Evolutionary conservation across 2,113 vertebrate genomes (phyloP), one percentile per base, ranked within the genome.

Genomic region (Rhinopomastus cyanomelas): DNA sequence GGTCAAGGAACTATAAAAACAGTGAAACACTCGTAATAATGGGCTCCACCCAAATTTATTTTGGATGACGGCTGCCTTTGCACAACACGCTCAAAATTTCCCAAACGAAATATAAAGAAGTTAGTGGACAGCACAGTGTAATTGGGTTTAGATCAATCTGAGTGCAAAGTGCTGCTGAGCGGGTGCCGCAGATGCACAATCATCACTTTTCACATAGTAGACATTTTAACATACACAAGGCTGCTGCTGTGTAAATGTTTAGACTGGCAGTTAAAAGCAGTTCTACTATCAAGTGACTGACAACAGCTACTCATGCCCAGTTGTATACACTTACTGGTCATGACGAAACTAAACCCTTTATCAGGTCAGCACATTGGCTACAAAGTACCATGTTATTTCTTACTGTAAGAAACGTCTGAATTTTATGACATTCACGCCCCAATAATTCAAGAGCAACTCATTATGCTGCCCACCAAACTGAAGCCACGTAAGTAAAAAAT

Each of bases 31-130:
- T 88, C 25, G 36, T 68, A 79, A 94, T 77, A 82, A 84, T 95
- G 85, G 62, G 92, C 68, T 87, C 86, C 82, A 94, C 85, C 84
- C 87, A 92, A 95, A 75, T 87, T 68, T 90, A 87, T 91, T 94
- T 84, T 90, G 95, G 90, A 86, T 75, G 57, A 88, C 65, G 18
- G 21, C 57, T 87, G 82, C 78, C 92, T 91, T 96, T 85, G 87
- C 75, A 90, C 49, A 71, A 87, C 42, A 78, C 29, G 61, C 87
- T 93, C 37, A 85, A 82, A 89, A 94, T 89, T 93, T 95, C 80
- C 95, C 95, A 96, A 96, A 93, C 44, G 93, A 96, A 96, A 96
- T 93, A 77, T 46, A 60, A 8, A 60, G 64, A 59, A 75, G 32
- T 90, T 61, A 80, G 60, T 8, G 16, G 79, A 92, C 49, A 91